Base-by-base conservation (phyloP, 2,113 vertebrate genomes). In the Melanocharis versteri region DNA sequence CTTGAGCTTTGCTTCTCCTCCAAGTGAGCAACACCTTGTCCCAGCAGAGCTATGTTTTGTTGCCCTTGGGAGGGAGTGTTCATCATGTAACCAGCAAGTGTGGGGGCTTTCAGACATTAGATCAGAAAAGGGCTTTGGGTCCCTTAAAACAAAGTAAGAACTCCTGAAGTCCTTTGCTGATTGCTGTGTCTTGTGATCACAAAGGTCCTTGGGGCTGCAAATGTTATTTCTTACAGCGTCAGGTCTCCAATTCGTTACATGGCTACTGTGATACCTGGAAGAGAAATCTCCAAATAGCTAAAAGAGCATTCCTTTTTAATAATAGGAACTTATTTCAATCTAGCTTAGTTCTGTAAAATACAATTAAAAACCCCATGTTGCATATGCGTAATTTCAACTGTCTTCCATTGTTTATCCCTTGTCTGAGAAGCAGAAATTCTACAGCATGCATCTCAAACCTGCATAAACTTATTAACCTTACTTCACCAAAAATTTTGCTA, bases 21-120 rank as follows among this genome's bases (percentile, higher is more conserved):
- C 42, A 39, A 7, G 7, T 0, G 0, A 71, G 37, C 23, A 64
- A 17, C 12, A 51, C 16, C 10, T 60, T 72, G 22, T 56, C 45
- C 16, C n/a, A 78, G 31, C 35, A 65, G 31, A 81, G 33, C 31
- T 44, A 18, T 37, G 28, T 64, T 68, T 40, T 33, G 19, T 42
- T 5, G 0, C 8, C 42, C 22, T 91, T 44, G 17, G 33, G 24
- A 84, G 60, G 15, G 27, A 57, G 23, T 35, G 11, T 45, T 92
- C 39, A 15, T 82, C 3, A 1, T 22, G 13, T n/a, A 69, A 37
- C 27, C 10, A 12, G 6, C 1, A 11, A 14, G 23, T 45, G 6
- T 23, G 27, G 39, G 19, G 18, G 6, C 15, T 76, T 83, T 86
- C 6, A 24, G 53, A n/a, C 12, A 8, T 35, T 39, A 13, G 19